These are phyloP conservation scores for Micropoecilia bifurca DNA, from an alignment of 2,797 vertebrate genomes.

Conservation along the genomic window DNA sequence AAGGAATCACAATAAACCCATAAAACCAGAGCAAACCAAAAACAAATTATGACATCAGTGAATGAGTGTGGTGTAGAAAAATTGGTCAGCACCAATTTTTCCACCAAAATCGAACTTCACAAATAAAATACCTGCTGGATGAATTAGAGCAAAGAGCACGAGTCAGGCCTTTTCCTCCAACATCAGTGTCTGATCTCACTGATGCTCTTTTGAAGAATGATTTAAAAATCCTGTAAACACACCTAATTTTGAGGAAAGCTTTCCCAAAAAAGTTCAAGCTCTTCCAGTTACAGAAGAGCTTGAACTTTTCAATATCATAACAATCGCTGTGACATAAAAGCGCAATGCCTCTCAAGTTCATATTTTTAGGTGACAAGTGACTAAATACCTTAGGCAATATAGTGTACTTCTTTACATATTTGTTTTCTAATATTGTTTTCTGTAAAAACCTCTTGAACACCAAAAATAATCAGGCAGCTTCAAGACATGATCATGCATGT, in stretches of 20 bases:
- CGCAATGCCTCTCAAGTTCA: neutral
- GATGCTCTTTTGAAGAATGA: neutral
- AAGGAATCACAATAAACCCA: neutral
- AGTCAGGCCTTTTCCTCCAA: neutral
- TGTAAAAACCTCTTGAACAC: neutral
- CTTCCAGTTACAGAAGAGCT: neutral
- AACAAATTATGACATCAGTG: neutral
- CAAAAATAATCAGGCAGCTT: constrained; percentile 25
- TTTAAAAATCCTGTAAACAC: neutral
- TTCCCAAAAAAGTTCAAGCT: neutral
- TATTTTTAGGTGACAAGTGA: neutral
- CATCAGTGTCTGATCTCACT: neutral
- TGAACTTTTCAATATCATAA: neutral
- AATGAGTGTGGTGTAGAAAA: neutral
- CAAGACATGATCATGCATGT: constrained; percentile 47
- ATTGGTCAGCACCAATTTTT: neutral
- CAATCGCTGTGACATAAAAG: neutral
- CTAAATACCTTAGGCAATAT: neutral
- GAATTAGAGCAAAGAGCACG: neutral
- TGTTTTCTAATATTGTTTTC: neutral
- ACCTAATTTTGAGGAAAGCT: neutral
- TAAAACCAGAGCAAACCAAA: neutral
- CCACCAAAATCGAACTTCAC: too few relatives aligned
- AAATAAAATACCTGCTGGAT: neutral
- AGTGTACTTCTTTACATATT: neutral